Conservation (phyloP, 1,140 invertebrate genomes). For the Orchesella cincta region DNA sequence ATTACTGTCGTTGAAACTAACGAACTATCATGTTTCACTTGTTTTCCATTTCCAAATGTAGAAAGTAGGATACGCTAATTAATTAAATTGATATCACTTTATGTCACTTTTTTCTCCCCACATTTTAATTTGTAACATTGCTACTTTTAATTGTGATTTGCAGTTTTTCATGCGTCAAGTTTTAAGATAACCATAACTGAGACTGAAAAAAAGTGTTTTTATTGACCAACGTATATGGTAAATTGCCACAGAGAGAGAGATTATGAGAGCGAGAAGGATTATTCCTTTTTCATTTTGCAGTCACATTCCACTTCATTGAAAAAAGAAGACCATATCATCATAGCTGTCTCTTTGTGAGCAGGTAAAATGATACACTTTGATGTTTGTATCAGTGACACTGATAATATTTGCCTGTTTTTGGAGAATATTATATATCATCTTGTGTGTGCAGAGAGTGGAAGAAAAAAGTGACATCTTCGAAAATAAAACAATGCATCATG, state of each 20-base stretch:
- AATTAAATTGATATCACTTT: conserved; percentile 20
- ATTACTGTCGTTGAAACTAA: no score
- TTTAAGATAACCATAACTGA: conserved; percentile 13
- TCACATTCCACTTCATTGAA: background rate
- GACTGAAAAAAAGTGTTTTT: conserved; percentile 3
- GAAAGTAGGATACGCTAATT: conserved; percentile 20
- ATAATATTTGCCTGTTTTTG: conserved; percentile 9
- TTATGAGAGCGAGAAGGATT: background rate
- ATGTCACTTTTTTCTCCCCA: conserved; percentile 22
- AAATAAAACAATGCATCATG: background rate
- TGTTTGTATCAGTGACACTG: conserved; percentile 11
- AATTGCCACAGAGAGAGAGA: conserved; percentile 6
- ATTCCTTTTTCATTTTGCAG: conserved; percentile 3
- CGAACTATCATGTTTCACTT: no score
- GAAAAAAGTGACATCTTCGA: background rate
- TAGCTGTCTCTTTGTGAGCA: background rate
- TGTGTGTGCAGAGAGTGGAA: background rate
- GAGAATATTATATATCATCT: conserved; percentile 4
- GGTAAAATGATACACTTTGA: background rate
- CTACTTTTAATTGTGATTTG: conserved; percentile 17
- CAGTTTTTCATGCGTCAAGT: conserved; percentile 3
- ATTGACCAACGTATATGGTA: conserved; percentile 12
- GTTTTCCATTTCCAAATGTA: background rate
- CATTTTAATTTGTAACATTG: conserved; percentile 22
- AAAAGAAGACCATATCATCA: background rate